These are phyloP conservation scores for Hydrozoanthus gracilis DNA, from an alignment of 92 coral and sea anemone genomes.

Conservation along the genomic window DNA sequence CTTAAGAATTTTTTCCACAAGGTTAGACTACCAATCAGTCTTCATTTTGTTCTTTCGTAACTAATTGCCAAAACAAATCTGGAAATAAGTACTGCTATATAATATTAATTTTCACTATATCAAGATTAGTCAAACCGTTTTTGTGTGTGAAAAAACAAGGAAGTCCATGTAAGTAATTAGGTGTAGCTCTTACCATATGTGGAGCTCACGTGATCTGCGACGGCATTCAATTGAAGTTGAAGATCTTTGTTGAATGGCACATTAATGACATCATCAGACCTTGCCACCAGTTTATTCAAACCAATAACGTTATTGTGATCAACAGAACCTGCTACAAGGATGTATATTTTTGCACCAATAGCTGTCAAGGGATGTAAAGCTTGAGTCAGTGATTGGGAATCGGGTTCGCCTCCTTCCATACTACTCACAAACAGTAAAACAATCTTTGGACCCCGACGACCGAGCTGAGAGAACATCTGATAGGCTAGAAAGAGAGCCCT, in stretches of 20 bases:
- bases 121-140: no score
- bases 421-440: slow-evolving; percentile 13
- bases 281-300: slow-evolving; percentile 57
- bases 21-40: no score
- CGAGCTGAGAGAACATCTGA: slow-evolving; percentile 38
- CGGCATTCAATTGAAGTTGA: slow-evolving; percentile 14
- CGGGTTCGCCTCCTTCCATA: not conserved
- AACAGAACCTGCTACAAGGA: slow-evolving; percentile 69
- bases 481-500: slow-evolving; percentile 33
- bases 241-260: slow-evolving; percentile 40
- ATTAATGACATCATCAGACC: slow-evolving; percentile 63
- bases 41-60: no score
- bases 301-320: slow-evolving; percentile 50
- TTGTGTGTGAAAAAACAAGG: no score
- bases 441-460: slow-evolving; percentile 33
- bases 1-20: no score
- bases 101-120: no score
- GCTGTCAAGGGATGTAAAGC: slow-evolving; percentile 63
- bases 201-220: slow-evolving; percentile 19
- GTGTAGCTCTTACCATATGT: slow-evolving; percentile 19
- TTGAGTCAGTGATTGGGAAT: slow-evolving; percentile 48
- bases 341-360: slow-evolving; percentile 61
- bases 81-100: no score
- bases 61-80: no score
- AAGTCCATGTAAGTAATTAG: not conserved